Conservation (phyloP, 2,888 invertebrate genomes). For the Acanthosepion lycidas region DNA sequence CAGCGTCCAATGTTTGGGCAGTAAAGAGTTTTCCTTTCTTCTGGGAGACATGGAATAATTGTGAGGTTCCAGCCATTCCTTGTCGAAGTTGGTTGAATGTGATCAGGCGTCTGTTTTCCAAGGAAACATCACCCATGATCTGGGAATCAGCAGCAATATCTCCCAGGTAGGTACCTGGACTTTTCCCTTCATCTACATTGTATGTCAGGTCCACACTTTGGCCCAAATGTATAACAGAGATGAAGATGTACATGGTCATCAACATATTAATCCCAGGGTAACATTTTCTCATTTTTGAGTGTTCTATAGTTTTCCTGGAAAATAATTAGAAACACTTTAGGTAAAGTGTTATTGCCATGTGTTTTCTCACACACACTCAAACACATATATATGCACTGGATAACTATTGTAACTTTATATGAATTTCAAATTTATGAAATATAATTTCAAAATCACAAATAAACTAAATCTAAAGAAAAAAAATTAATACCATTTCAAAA, state of each 20-base stretch:
- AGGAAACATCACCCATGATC: neutral
- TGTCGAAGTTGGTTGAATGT: neutral
- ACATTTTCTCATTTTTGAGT: no score
- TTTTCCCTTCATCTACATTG: neutral
- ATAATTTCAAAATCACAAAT: no score
- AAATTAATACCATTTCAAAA: no score
- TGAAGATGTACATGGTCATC: neutral
- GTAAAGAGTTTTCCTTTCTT: neutral
- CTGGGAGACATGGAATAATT: neutral
- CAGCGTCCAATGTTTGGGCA: neutral
- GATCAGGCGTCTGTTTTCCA: neutral
- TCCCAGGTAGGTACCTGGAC: neutral
- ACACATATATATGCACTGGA: rapidly evolving
- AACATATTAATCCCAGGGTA: neutral
- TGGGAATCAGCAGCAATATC: neutral
- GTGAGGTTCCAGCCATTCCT: neutral
- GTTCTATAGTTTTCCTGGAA: neutral
- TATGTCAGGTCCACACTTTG: neutral
- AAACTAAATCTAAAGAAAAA: no score
- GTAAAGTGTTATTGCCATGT: neutral
- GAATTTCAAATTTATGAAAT: no score
- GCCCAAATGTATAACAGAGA: neutral
- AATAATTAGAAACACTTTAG: neutral
- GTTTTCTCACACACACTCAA: no score
- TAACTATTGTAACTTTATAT: no score